Conservation (phyloP, 2,888 invertebrate species). For the Patella pellucida region DNA sequence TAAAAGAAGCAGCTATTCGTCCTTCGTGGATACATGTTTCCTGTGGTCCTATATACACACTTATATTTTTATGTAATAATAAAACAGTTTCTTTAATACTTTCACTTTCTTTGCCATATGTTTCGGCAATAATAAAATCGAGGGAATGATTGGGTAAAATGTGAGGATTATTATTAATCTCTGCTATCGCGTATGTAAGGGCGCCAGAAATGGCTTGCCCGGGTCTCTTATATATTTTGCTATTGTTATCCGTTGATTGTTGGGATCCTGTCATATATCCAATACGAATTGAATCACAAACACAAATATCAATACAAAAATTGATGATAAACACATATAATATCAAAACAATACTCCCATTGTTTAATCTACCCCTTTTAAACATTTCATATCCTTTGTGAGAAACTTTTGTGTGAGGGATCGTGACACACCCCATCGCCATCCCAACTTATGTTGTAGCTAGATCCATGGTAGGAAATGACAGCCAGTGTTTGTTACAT, state of each 20-base stretch:
- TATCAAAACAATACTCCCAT: too few species aligned
- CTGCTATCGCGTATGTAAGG: constrained; percentile 87
- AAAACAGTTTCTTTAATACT: constrained; percentile 87
- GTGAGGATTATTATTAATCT: constrained; percentile 75
- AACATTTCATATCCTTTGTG: too few species aligned
- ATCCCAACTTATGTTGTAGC: too few species aligned
- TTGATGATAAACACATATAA: background rate
- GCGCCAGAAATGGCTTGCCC: constrained; percentile 84
- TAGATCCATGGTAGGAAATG: too few species aligned
- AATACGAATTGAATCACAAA: constrained; percentile 43
- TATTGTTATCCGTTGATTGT: constrained; percentile 15
- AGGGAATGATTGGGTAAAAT: constrained; percentile 79
- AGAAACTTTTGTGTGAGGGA: too few species aligned
- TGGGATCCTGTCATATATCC: constrained; percentile 60
- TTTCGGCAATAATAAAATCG: constrained; percentile 88
- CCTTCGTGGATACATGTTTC: constrained; percentile 93
- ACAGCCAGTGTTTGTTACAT: too few species aligned
- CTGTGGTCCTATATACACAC: constrained; percentile 90
- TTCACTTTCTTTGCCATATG: constrained; percentile 88
- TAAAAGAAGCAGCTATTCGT: constrained; percentile 92
- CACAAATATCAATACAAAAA: constrained; percentile 14
- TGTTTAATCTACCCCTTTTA: too few species aligned
- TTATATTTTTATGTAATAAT: constrained; percentile 85
- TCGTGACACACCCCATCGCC: too few species aligned
- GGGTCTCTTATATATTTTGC: constrained; percentile 79